A percentile compares a stretch with the other conserved stretches of the same genome.
These are phyloP conservation scores for Volucella bombylans DNA, from an alignment of 2,888 invertebrate genomes.

Conservation along the genomic window DNA sequence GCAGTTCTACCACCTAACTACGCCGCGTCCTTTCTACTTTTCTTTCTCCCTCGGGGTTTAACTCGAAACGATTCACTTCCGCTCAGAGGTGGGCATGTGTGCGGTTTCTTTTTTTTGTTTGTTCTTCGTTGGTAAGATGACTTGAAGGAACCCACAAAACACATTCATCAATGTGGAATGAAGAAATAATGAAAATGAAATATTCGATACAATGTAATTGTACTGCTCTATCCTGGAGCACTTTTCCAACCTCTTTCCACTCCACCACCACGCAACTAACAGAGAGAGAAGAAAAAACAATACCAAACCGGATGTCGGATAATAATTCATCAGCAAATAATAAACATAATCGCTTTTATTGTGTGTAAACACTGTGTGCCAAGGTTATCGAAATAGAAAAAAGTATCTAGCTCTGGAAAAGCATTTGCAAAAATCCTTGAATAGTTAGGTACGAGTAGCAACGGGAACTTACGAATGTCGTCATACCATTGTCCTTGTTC, in stretches of 20 bases:
- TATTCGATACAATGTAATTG: constrained; percentile 51
- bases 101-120: neutral
- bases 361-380: constrained; percentile 68
- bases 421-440: neutral
- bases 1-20: too few species aligned
- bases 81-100: neutral
- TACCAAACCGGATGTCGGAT: constrained; percentile 35
- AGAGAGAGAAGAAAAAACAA: too few species aligned
- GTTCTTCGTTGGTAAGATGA: neutral
- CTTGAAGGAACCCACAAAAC: constrained; percentile 44
- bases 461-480: too few species aligned
- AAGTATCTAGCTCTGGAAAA: neutral
- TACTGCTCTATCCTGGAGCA: constrained; percentile 25
- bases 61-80: constrained; percentile 31
- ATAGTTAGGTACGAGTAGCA: neutral
- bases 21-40: neutral
- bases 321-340: constrained; percentile 80
- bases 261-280: neutral
- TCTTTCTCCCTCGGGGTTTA: constrained; percentile 8
- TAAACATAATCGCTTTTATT: constrained; percentile 80
- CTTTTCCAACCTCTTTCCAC: neutral
- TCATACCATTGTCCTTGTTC: too few species aligned
- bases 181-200: constrained; percentile 60
- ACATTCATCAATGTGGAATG: constrained; percentile 60
- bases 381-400: constrained; percentile 4